Evolutionary conservation across 2,888 invertebrate species (phyloP), one percentile per base, ranked within the genome.

Genomic region (Aethes cnicana): DNA sequence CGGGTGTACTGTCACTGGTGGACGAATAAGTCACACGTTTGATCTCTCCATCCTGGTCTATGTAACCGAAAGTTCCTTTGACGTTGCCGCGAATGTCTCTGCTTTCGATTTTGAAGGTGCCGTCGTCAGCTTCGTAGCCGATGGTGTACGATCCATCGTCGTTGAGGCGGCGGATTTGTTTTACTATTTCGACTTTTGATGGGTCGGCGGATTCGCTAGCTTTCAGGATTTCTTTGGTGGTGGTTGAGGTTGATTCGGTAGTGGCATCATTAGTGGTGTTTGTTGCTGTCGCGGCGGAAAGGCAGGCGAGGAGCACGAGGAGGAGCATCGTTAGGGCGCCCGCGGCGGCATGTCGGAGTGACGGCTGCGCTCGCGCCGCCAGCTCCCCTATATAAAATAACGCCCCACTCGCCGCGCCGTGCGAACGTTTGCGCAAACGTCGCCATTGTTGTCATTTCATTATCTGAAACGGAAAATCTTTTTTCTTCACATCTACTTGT

Each of bases 141-240:
- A 95, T 95, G 0, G 95, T 95, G 69, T 96, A 96, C 0, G 95
- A 95, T 18, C 96, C 96, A 72, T 96, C 96, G 43, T 94, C 94
- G 73, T 96, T 96, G 2, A 95, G 90, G 70, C 94, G 92, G 58
- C 95, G 92, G 62, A 96, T 95, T 78, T 95, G 94, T 73, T 95
- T 95, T 17, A 96, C 92, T 64, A 95, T 95, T 72, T 95, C 94
- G 11, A 94, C 91, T 78, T 94, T 94, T 30, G 91, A 87, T 41
- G 93, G 92, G 61, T 93, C 93, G 58, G 91, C 92, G 3, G 93
- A 92, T 80, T 94, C 94, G 25, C 92, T 91, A 20, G 90, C 89
- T 62, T 88, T 88, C 21, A 91, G 77, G 57, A 91, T 91, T 75
- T 92, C 92, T 78, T 90, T 88, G 67, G 86, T 85, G 57, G 83